Base-by-base conservation (phyloP, 2,113 vertebrate genomes). In the Mixornis gularis region DNA sequence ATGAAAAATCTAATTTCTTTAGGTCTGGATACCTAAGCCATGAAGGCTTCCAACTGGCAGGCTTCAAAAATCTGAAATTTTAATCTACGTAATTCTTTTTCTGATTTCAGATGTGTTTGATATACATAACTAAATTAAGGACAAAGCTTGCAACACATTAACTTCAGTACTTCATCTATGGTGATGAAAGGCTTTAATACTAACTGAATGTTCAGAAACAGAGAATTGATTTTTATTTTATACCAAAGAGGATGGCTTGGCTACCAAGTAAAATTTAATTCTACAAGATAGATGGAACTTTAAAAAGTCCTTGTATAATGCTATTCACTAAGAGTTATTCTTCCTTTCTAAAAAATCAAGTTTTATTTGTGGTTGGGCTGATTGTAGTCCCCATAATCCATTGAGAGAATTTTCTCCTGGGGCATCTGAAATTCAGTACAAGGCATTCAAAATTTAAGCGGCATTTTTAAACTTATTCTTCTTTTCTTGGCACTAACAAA, bases 401-500 rank as follows among this genome's bases (percentile, higher is more conserved):
- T 4, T 34, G 63, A 64, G 49, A 65, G 5, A 4, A 14, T 70
- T 87, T 85, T 56, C 8, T 38, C 9, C 38, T n/a, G 10, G 30
- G 22, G 41, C 44, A 81, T 76, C 74, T 72, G 27, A 46, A 82
- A 77, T 52, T 60, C 24, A 81, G 27, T 69, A 4, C 11, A 56
- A 63, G 43, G 18, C 3, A 44, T 10, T 44, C 27, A 68, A 92
- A 76, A 51, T 70, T 68, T 77, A 27, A 64, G 32, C 0, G 0
- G 30, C 19, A 30, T 59, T 30, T 88, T 92, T 78, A 65, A 96
- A 71, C 53, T 26, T 76, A 34, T 80, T 71, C 93, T 81, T 95
- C 70, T 94, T 96, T 97, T 95, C 82, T 87, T 91, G 82, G 25
- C 9, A 25, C 52, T 84, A 74, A 89, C 65, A 89, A 52, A 95